Evolutionary conservation across 2,888 invertebrate genomes (phyloP).

Genomic region (Xestia c-nigrum): DNA sequence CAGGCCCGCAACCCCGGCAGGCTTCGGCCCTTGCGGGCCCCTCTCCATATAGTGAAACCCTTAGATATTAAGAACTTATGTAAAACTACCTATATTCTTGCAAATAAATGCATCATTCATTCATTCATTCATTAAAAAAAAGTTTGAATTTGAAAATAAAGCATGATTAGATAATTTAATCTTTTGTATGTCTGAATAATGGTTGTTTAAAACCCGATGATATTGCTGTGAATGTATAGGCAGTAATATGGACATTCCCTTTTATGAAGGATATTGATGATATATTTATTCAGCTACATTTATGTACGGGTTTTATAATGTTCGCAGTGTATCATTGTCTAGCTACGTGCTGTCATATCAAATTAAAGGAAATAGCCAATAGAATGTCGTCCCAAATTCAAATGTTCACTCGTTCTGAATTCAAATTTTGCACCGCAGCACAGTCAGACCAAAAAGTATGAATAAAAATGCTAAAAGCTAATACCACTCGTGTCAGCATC

Average conservation of each 20-base stretch:
- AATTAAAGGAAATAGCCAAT: constrained; percentile 5
- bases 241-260: background rate
- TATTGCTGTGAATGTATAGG: background rate
- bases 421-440: constrained; percentile 37
- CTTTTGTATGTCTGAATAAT: background rate
- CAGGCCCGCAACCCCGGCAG: too few relatives aligned
- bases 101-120: too few relatives aligned
- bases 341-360: background rate
- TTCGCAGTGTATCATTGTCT: background rate
- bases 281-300: background rate
- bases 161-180: background rate
- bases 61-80: too few relatives aligned
- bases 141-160: background rate
- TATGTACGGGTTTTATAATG: background rate
- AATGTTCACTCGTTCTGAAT: constrained; percentile 23
- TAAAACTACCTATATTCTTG: too few relatives aligned
- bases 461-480: constrained; percentile 62
- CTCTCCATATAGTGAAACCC: too few relatives aligned
- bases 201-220: background rate
- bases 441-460: constrained; percentile 45
- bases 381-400: constrained; percentile 1
- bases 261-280: background rate
- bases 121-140: too few relatives aligned
- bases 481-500: constrained; percentile 62
- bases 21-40: too few relatives aligned